Evolutionary conservation across 2,797 vertebrate genomes (phyloP).

Genomic region (Aldrovandia affinis): DNA sequence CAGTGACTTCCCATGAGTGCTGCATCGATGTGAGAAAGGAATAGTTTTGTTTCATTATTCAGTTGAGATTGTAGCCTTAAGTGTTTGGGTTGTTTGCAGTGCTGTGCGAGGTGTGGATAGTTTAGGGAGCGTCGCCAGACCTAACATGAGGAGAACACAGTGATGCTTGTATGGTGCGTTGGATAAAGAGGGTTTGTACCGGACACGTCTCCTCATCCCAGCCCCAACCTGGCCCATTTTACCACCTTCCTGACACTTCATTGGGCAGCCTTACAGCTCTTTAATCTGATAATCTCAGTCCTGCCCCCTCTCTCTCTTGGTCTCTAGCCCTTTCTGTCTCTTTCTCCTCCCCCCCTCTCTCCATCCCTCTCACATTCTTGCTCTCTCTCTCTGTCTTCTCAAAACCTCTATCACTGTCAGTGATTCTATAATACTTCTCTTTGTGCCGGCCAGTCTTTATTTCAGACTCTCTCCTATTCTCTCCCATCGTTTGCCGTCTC

Average conservation of each 20-base stretch:
- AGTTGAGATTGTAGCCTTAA: neutral
- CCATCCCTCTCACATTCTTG: slow-evolving; percentile 28
- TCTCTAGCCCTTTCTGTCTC: slow-evolving; percentile 36
- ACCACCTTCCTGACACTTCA: slow-evolving; percentile 76
- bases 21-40: neutral
- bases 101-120: neutral
- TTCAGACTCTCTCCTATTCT: slow-evolving; percentile 33
- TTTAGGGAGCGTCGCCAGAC: neutral
- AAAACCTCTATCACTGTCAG: slow-evolving; percentile 47
- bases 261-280: slow-evolving; percentile 78
- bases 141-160: slow-evolving; percentile 22
- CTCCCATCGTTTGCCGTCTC: slow-evolving; percentile 23
- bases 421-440: slow-evolving; percentile 43
- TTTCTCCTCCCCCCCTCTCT: slow-evolving; percentile 38
- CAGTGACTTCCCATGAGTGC: neutral
- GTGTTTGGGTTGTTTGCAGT: neutral
- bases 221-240: slow-evolving; percentile 70
- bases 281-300: slow-evolving; percentile 78
- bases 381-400: slow-evolving; percentile 33
- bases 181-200: slow-evolving; percentile 44
- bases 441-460: slow-evolving; percentile 36
- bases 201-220: slow-evolving; percentile 62
- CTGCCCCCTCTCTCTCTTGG: slow-evolving; percentile 22
- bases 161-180: slow-evolving; percentile 23
- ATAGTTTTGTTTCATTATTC: neutral